These are phyloP conservation scores for Delphinapterus leucas DNA, from an alignment of 2,113 vertebrate genomes.

Conservation along the genomic window DNA sequence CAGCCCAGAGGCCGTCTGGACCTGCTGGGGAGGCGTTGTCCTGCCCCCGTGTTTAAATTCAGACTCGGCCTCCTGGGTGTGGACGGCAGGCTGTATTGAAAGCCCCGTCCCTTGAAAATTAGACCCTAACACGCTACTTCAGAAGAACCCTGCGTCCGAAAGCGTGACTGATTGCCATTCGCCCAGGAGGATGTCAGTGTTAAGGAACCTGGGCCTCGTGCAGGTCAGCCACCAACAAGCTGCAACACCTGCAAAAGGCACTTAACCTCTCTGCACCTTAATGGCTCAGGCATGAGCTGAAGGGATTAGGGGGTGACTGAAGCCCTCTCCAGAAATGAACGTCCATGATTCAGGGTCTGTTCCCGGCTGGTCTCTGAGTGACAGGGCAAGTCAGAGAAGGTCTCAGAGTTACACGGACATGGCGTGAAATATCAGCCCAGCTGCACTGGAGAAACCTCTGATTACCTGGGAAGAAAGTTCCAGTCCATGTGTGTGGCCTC, in stretches of 20 bases:
- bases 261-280: neutral
- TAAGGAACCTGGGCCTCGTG: accelerated
- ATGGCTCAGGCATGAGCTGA: accelerated
- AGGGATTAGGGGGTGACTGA: neutral
- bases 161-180: accelerated
- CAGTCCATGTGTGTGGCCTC: accelerated
- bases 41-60: too few species aligned
- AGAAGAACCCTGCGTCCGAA: accelerated
- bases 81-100: accelerated
- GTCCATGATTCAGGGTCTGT: accelerated
- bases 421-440: accelerated
- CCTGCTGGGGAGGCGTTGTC: accelerated
- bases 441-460: neutral
- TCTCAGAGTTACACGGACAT: accelerated
- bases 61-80: accelerated
- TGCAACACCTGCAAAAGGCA: neutral
- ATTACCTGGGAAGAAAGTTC: accelerated
- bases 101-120: neutral
- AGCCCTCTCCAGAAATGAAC: neutral
- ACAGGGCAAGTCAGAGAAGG: neutral
- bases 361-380: neutral
- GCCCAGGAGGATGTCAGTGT: too few species aligned
- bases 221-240: accelerated
- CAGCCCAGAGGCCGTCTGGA: accelerated
- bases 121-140: accelerated